phyloP scores from a whole-genome alignment of 2,888 invertebrate species.

The Caenorhabditis virilis region DNA sequence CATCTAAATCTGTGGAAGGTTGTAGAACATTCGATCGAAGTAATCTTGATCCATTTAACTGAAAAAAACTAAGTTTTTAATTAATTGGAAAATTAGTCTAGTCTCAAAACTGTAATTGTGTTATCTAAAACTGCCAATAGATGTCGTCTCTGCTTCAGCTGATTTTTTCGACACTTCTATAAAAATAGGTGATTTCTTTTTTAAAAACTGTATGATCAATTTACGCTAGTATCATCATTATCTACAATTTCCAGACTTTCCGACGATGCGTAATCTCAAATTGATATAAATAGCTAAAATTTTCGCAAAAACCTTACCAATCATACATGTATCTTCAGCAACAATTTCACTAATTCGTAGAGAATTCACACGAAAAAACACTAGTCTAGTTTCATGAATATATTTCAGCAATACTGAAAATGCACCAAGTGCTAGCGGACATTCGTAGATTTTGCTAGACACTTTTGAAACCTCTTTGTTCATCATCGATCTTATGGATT shows the following conservation, averaged over 20 bases:
- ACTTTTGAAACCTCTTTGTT: slow-evolving; percentile 75
- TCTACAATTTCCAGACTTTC: slow-evolving; percentile 75
- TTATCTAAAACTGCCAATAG: slow-evolving; percentile 77
- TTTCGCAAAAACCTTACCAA: slow-evolving; percentile 75
- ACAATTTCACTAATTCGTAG: slow-evolving; percentile 83
- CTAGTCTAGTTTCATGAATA: slow-evolving; percentile 80
- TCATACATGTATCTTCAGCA: slow-evolving; percentile 81
- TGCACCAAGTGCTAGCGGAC: slow-evolving; percentile 76
- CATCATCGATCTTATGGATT: slow-evolving; percentile 78
- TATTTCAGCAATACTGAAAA: slow-evolving; percentile 85
- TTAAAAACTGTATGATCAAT: background rate
- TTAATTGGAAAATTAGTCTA: no score
- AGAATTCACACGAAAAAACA: slow-evolving; percentile 79
- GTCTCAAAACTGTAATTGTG: slow-evolving; percentile 76
- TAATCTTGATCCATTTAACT: slow-evolving; percentile 77
- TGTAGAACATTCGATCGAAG: slow-evolving; percentile 79
- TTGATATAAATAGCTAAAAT: slow-evolving; percentile 2
- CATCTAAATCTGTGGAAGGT: slow-evolving; percentile 77
- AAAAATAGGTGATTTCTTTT: slow-evolving; percentile 73
- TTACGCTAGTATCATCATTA: slow-evolving; percentile 15
- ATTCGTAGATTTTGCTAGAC: slow-evolving; percentile 69
- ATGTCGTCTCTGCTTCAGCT: slow-evolving; percentile 67
- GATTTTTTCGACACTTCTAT: slow-evolving; percentile 18
- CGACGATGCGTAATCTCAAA: slow-evolving; percentile 81
- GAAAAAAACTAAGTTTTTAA: background rate